Base-by-base conservation (phyloP, 2,113 vertebrate genomes). In the Corapipo altera region DNA sequence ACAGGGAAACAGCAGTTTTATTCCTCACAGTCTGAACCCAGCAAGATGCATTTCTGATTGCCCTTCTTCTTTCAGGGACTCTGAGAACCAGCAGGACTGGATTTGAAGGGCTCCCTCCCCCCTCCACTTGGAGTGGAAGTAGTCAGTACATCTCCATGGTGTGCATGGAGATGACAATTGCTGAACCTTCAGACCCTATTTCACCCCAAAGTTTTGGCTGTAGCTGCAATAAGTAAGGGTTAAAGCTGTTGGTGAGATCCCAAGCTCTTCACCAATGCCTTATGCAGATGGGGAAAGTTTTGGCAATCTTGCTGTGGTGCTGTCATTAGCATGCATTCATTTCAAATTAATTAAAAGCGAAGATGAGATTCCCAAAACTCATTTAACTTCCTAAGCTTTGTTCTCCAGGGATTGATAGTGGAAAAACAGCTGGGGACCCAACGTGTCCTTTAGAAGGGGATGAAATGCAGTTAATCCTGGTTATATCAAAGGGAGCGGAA, bases 341-440 rank as follows among this genome's bases (percentile, higher is more conserved):
- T 89, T 75, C 79, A 83, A 83, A 94, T 90, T 95, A 96, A 97
- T 96, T 95, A 91, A 91, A 95, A 76, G 23, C 0, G 1, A 94
- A 94, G 75, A 95, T 78, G 85, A 96, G 70, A 49, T 79, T 91
- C 71, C 88, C 66, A 83, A 43, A 96, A 91, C 64, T 95, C 79
- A 43, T 91, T 93, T 90, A 93, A 88, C 70, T 95, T 96, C 83
- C 59, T 95, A 96, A 95, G 69, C 57, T 92, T 96, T 91, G 81
- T 88, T 95, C 70, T 97, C 91, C 15, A 69, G 93, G 88, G 78
- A 92, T 2, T 55, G 58, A 71, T 58, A 64, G 33, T 28, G 88
- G 48, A 69, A 85, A 83, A 87, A 67, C 67, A 95, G 43, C 66
- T 93, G 91, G 72, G 74, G 57, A 92, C 86, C 44, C 88, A 88